Evolutionary conservation across 2,888 invertebrate genomes (phyloP), one percentile per base, ranked within the genome.

Genomic region (Mayetiola destructor): DNA sequence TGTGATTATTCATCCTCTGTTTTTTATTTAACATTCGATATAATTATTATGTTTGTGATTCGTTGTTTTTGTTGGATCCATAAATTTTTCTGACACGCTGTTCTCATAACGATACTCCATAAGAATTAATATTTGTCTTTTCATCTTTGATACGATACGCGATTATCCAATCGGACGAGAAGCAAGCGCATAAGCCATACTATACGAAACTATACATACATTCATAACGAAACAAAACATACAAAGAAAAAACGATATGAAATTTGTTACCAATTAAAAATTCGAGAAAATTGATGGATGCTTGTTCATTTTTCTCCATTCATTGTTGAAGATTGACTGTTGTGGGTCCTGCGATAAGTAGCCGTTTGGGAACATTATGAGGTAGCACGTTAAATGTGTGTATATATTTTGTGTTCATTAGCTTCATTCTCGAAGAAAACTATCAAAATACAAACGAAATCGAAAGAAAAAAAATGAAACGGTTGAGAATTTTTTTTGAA

Each of bases 71-170:
- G n/a, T 48, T 48, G 27, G 48, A 48, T 48, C 27, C 48, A 48
- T 48, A 48, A 48, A 48, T 48, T 27, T 48, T 48, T n/a, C 48
- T 48, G 48, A 48, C 48, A 48, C 48, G 48, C 27, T n/a, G n/a
- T n/a, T n/a, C n/a, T 48, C 27, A 48, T 48, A 48, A 27, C 48
- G 48, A 48, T 48, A 23, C 42, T 23, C 21, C 48, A 48, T 48
- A 48, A 27, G 48, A 48, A 27, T 48, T 48, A 27, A 48, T 48
- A 16, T 48, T 48, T 27, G 14, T 23, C 48, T 27, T 27, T n/a
- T 27, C 27, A 23, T 48, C 48, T 48, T 27, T 48, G 27, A 27
- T 48, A 48, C n/a, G n/a, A n/a, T n/a, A 27, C 48, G 23, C 48
- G 27, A 48, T 48, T 27, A 48, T 48, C 32, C 12, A n/a, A n/a